Evolutionary conservation across 2,888 invertebrate genomes (phyloP), one percentile per base, ranked within the genome.

Genomic region (Cantharis rustica): DNA sequence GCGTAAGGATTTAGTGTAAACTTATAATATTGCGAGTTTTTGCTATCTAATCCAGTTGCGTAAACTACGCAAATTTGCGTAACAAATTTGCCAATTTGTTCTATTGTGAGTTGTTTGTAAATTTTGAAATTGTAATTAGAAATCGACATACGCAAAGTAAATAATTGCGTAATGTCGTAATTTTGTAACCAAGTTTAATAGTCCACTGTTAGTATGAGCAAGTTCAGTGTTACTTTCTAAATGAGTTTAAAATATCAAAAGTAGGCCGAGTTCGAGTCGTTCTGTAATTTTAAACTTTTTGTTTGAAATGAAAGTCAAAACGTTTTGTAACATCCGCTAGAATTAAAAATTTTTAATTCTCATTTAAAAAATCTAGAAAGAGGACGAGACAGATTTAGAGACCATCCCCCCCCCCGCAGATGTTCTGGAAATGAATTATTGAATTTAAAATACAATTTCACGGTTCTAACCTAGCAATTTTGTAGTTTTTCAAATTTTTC

Each of bases 151-250:
- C 47, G n/a, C 47, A n/a, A 2, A n/a, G n/a, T 47, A 47, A 47
- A 47, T 47, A 47, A 47, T 47, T 47, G 47, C 47, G 9, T 47
- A 47, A 47, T n/a, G n/a, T 9, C 5, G 47, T 47, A 47, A 47
- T 47, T 47, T 47, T 47, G 47, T 47, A 66, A 66, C 17, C 64
- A 66, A 66, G 64, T 66, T 66, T 66, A 66, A 20, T 66, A 66
- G 64, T 66, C 23, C 64, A 66, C 9, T 66, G 23, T 66, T 66
- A 31, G 71, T 71, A 75, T 64, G 20, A 70, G 61, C 75, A 75
- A 75, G 75, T 75, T 75, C 75, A 75, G 75, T 71, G 71, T 71
- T 75, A 75, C 75, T 74, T 74, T 74, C 74, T 74, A 74, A 74
- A 68, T 74, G 68, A 73, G 16, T 70, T 69, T 66, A 66, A 20